phyloP scores from a whole-genome alignment of 2,888 invertebrate species.

The Microctonus brassicae region DNA sequence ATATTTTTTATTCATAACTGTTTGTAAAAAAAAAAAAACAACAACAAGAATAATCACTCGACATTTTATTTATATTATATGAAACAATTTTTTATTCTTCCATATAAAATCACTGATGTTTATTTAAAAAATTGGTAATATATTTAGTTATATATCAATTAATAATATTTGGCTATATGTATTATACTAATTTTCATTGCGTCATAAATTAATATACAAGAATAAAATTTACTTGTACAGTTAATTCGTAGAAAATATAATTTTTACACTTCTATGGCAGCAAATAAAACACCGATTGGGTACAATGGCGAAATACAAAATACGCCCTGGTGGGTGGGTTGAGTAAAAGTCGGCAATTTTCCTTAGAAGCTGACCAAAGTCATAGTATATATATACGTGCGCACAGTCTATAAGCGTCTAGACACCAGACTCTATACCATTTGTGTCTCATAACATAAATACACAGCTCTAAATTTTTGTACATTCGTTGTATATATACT shows the following conservation, averaged over 20 bases:
- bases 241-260: background rate
- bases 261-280: background rate
- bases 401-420: no score
- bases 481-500: background rate
- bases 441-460: background rate
- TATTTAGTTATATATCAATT: no score
- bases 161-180: slow-evolving; percentile 34
- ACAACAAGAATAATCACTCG: background rate
- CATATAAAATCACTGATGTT: no score
- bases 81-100: no score
- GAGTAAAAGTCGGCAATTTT: background rate
- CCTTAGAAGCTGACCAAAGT: background rate
- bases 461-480: background rate
- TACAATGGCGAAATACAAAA: background rate
- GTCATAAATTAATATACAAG: slow-evolving; percentile 48
- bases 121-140: slow-evolving; percentile 44
- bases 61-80: no score
- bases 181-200: slow-evolving; percentile 58
- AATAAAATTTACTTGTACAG: slow-evolving; percentile 11
- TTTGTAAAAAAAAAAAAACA: background rate
- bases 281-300: background rate
- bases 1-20: background rate
- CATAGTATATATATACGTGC: no score
- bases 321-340: background rate
- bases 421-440: background rate